phyloP scores from a whole-genome alignment of 30 jellyfish, hydroid and myxozoan genomes.

The Chironex yamaguchii region DNA sequence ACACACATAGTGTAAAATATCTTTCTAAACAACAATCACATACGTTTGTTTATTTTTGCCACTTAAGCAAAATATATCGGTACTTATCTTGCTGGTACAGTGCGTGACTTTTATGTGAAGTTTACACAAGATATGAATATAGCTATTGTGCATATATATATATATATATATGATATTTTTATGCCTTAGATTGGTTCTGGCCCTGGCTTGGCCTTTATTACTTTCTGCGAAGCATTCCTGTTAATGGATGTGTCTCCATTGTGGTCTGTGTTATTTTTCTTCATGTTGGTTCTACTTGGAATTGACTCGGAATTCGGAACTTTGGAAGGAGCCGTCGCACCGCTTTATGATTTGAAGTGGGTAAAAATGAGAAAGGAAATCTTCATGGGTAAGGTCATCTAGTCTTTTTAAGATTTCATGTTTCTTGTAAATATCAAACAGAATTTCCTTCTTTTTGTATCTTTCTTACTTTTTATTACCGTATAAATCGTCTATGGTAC shows the following conservation, averaged over 20 bases:
- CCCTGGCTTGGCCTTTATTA: conserved; percentile 97
- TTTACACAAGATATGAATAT: too few species aligned
- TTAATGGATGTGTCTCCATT: conserved; percentile 98
- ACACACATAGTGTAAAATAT: too few species aligned
- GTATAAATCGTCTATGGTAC: too few species aligned
- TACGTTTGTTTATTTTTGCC: too few species aligned
- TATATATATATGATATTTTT: background rate
- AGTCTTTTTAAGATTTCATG: background rate
- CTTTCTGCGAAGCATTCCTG: conserved; percentile 94
- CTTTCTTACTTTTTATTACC: background rate
- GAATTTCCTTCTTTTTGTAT: background rate
- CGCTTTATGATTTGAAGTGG: conserved; percentile 90
- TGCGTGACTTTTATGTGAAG: too few species aligned
- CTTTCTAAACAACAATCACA: too few species aligned
- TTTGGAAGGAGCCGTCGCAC: conserved; percentile 96
- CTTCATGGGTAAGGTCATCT: conserved; percentile 80
- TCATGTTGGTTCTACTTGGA: conserved; percentile 93
- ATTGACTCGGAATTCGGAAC: conserved; percentile 97
- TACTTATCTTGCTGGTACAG: too few species aligned
- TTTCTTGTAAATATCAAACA: background rate
- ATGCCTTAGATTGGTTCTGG: conserved; percentile 83
- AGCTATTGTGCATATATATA: too few species aligned
- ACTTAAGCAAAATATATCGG: too few species aligned
- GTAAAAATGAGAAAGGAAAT: conserved; percentile 89
- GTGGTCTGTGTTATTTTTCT: conserved; percentile 95